These are phyloP conservation scores for Lobophora halterata DNA, from an alignment of 2,888 invertebrate species.

Conservation along the genomic window DNA sequence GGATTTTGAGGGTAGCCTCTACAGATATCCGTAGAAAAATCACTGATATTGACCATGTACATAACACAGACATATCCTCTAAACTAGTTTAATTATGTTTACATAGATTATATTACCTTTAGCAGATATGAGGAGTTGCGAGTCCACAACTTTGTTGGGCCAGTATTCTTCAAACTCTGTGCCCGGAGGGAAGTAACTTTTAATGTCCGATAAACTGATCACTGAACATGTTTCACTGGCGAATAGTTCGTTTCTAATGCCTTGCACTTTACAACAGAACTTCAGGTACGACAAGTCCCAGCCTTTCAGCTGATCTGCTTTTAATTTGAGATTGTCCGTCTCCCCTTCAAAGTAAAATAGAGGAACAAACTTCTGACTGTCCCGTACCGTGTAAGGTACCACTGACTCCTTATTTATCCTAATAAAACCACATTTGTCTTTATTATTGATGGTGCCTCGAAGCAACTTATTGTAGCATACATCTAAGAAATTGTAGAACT, in stretches of 20 bases:
- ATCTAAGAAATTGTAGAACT: conserved; percentile 94
- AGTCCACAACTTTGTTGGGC: conserved; percentile 94
- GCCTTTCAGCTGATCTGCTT: conserved; percentile 92
- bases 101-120: conserved; percentile 77
- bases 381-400: conserved; percentile 93
- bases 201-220: conserved; percentile 93
- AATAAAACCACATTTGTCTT: conserved; percentile 94
- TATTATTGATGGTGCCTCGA: conserved; percentile 84
- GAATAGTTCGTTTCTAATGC: conserved; percentile 94
- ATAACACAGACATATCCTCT: too few species aligned
- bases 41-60: too few species aligned
- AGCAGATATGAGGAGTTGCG: conserved; percentile 87
- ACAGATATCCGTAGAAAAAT: too few species aligned
- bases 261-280: conserved; percentile 97
- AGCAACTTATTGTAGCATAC: conserved; percentile 93
- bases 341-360: conserved; percentile 93
- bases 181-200: conserved; percentile 93
- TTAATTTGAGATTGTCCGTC: conserved; percentile 93
- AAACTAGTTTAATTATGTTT: too few species aligned
- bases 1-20: too few species aligned
- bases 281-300: conserved; percentile 96
- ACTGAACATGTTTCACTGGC: conserved; percentile 95
- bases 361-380: conserved; percentile 93
- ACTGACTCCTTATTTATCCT: conserved; percentile 96
- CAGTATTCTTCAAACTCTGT: conserved; percentile 96